Evolutionary conservation across 2,797 vertebrate species (phyloP).

Genomic region (Anolis apletophallus): DNA sequence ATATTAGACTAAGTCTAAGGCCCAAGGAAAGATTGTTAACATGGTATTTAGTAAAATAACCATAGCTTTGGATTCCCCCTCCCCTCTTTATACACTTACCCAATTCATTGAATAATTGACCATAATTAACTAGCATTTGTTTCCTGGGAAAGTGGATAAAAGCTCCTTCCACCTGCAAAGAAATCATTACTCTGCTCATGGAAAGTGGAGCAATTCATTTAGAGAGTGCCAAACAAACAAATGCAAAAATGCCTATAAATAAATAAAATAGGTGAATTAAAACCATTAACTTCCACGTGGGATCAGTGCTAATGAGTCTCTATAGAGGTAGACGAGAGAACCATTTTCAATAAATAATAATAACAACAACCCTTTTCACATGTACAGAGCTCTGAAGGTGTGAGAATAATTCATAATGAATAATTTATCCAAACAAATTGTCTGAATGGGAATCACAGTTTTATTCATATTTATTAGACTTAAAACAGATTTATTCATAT

Average conservation of each 20-base stretch:
- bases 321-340: constrained; percentile 14
- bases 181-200: constrained; percentile 33
- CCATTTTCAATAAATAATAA: constrained; percentile 39
- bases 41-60: background rate
- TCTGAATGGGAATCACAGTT: constrained; percentile 14
- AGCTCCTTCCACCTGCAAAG: constrained; percentile 1
- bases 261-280: constrained; percentile 36
- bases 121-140: constrained; percentile 1
- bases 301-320: constrained; percentile 21
- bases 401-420: constrained; percentile 28
- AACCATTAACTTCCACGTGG: constrained; percentile 23
- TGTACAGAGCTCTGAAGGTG: constrained; percentile 16
- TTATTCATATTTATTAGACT: constrained; percentile 8
- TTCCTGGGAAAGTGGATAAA: constrained; percentile 19
- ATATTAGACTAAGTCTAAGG: background rate
- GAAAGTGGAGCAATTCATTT: constrained; percentile 9
- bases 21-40: constrained; percentile 1
- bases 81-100: background rate
- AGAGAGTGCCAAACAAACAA: background rate
- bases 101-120: constrained; percentile 15
- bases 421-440: constrained; percentile 34
- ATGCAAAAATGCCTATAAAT: background rate
- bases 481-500: constrained; percentile 36
- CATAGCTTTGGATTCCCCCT: background rate
- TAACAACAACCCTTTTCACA: constrained; percentile 21